Evolutionary conservation across 2,113 vertebrate species (phyloP), one percentile per base, ranked within the genome.

Genomic region (Oxyura jamaicensis): DNA sequence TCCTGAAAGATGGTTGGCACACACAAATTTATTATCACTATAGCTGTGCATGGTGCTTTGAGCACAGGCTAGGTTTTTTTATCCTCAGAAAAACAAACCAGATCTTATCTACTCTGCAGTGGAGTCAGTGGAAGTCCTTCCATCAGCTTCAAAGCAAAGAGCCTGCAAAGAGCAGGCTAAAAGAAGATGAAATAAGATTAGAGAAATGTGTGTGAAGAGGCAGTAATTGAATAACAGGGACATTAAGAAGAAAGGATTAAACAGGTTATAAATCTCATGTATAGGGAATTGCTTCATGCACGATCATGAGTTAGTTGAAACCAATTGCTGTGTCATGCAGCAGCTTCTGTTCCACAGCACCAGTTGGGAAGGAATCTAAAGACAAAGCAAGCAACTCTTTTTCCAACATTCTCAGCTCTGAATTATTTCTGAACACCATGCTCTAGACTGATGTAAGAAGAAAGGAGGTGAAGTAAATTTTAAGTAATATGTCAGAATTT

Each of bases 231-330:
- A 86, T 72, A 78, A 83, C 52, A 88, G 52, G 23, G 58, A 6
- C n/a, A 26, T 5, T 36, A 48, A 93, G 90, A 91, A 90, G 52
- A 80, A 91, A 88, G 83, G 68, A 90, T 93, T 94, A 86, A 93
- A 48, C 28, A 94, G 65, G 71, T 93, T 94, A 88, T 56, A 88
- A 75, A 72, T 41, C 44, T 39, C 13, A 44, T 8, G 33, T 25
- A 31, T 6, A 79, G 58, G 74, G 80, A 82, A 87, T 76, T 82
- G 52, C 44, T 93, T 79, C 66, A 56, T 42, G 14, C 56, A n/a
- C 23, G 52, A 74, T 35, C 4, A 3, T 29, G 29, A 83, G 29
- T 67, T 56, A 33, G 20, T 52, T 31, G 56, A 56, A 75, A 33
- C 10, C 12, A 71, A 25, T 6, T 36, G 31, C 20, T 68, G 0